Base-by-base conservation (phyloP, 2,888 invertebrate genomes). In the Listrodromus nycthemerus region DNA sequence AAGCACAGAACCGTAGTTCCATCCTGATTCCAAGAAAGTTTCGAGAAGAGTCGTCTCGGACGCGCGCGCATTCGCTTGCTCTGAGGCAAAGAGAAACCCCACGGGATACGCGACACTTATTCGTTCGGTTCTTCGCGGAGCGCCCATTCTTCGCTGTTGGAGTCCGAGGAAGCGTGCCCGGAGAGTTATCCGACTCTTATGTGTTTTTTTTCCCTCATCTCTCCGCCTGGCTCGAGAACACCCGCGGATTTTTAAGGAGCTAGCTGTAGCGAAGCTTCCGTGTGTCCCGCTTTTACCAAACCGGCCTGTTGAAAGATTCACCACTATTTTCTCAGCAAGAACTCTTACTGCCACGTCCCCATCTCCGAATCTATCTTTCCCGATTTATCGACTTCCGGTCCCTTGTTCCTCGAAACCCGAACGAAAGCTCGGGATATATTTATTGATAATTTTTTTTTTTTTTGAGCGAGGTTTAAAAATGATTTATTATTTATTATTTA, bases 281-380 rank as follows among this genome's bases (percentile, higher is more conserved):
- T 67, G 58, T 48, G 41, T 61, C 55, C 41, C 58, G 50, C 48
- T 16, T 74, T 21, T 24, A 19, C n/a, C 33, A 37, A 55, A 67
- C 71, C 65, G 37, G 50, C 82, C 10, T 74, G 90, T 82, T 78
- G 90, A 91, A 61, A 89, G 89, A 91, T 89, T 89, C 85, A 90
- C 89, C 84, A 83, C 73, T 88, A 80, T 89, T 87, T 88, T 89
- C 85, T 84, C 85, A 84, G 50, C 76, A 77, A 79, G 63, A 76
- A 71, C 69, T 50, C 27, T 13, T 30, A 24, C 45, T 52, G n/a
- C 41, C 63, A 41, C 58, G 71, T 30, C 80, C 61, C 8, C 48
- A 45, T 30, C 45, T 66, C 45, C 10, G 7, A 48, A 10, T 78
- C 55, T 24, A 33, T n/a, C 66, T 80, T 66, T 55, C 30, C 30